These are phyloP conservation scores for Acanthococcus lagerstroemiae DNA, from an alignment of 2,888 invertebrate genomes.

Conservation along the genomic window DNA sequence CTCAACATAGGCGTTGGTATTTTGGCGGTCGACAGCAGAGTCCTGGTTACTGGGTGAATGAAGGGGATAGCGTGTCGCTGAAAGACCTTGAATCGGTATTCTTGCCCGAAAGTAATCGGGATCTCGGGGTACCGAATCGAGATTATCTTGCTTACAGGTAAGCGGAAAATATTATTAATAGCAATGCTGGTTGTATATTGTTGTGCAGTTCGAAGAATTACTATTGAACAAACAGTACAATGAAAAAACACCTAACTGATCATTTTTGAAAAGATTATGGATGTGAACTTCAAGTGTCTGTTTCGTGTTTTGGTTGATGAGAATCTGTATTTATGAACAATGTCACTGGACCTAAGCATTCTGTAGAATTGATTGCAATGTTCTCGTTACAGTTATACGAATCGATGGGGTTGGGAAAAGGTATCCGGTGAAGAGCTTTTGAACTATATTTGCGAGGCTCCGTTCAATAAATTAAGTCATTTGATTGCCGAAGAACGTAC, in stretches of 20 bases:
- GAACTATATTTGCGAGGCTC: constrained; percentile 81
- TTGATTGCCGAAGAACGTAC: constrained; percentile 63
- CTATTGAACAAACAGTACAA: too few relatives aligned
- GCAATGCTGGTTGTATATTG: too few relatives aligned
- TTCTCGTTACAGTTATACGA: constrained; percentile 46
- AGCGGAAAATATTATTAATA: neutral
- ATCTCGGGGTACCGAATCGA: constrained; percentile 45
- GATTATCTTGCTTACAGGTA: constrained; percentile 72
- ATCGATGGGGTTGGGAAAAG: constrained; percentile 73
- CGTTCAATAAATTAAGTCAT: constrained; percentile 59
- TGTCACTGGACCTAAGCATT: too few relatives aligned
- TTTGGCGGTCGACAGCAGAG: constrained; percentile 66
- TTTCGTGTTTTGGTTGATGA: too few relatives aligned
- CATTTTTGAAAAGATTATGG: neutral
- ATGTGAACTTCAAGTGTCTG: neutral
- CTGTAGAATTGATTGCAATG: neutral
- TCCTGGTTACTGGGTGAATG: constrained; percentile 70
- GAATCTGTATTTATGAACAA: too few relatives aligned
- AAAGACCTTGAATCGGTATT: constrained; percentile 72
- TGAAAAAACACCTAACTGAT: too few relatives aligned
- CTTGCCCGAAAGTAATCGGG: constrained; percentile 51
- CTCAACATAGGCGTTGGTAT: constrained; percentile 78
- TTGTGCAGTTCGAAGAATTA: too few relatives aligned
- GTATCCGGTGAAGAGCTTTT: constrained; percentile 65
- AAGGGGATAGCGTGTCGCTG: constrained; percentile 68